Conservation (phyloP, 2,797 vertebrate genomes). For the Helicolenus hilgendorfi region DNA sequence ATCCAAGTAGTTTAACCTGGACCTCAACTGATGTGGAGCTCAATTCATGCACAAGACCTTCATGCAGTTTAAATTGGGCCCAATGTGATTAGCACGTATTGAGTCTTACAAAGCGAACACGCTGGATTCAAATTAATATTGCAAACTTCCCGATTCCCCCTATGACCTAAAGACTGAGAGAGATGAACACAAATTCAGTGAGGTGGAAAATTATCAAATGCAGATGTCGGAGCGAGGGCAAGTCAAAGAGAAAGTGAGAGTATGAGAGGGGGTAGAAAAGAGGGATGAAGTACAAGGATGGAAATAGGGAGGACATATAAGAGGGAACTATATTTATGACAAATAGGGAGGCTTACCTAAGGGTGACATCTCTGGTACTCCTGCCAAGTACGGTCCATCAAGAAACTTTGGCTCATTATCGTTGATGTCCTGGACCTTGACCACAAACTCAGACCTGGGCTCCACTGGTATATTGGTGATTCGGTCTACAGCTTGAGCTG, state of each 20-base stretch:
- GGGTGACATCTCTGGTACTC: conserved; percentile 97
- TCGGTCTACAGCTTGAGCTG: conserved; percentile 95
- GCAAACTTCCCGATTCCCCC: conserved; percentile 31
- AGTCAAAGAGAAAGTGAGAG: conserved; percentile 45
- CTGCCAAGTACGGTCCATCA: conserved; percentile 96
- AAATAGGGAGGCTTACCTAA: conserved; percentile 89
- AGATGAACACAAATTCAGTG: conserved; percentile 60
- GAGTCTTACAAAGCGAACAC: conserved; percentile 51
- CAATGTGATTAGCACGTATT: conserved; percentile 35
- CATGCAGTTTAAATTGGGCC: conserved; percentile 23
- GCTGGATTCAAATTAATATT: conserved; percentile 65
- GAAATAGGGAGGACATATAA: not conserved
- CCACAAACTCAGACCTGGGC: conserved; percentile 95
- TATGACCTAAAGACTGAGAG: conserved; percentile 53
- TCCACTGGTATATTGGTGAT: conserved; percentile 94
- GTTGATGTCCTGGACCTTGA: conserved; percentile 99
- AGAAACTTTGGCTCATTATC: conserved; percentile 98
- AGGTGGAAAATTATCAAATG: conserved; percentile 76
- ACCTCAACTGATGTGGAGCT: conserved; percentile 1
- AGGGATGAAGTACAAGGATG: not conserved
- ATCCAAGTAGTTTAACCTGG: conserved; percentile 13
- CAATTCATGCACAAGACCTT: not conserved
- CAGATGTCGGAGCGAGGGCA: conserved; percentile 47
- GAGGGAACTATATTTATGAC: not conserved
- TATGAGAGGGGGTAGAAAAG: not conserved